A percentile compares a stretch with the other conserved stretches of the same genome.
Evolutionary conservation across 2,797 vertebrate genomes (phyloP).

Genomic region (Pagetopsis macropterus): DNA sequence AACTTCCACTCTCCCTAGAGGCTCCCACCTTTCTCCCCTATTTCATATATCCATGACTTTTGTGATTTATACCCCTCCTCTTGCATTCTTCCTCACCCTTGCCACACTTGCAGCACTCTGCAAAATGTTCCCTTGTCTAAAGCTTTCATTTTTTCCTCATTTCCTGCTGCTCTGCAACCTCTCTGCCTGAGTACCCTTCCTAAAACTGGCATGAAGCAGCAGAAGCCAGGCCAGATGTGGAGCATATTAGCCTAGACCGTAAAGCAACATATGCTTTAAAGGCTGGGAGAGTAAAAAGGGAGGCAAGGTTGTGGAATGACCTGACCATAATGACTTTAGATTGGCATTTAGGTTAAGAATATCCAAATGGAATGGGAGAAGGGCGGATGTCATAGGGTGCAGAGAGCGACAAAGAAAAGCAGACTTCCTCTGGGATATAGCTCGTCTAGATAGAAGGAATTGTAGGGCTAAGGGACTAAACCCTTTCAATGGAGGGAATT

Average conservation of each 20-base stretch:
- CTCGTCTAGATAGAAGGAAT: slow-evolving; percentile 33
- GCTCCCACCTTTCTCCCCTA: slow-evolving; percentile 16
- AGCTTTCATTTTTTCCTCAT: slow-evolving; percentile 61
- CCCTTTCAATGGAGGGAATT: slow-evolving; percentile 53
- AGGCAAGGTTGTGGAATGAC: slow-evolving; percentile 34
- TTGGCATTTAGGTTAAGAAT: slow-evolving; percentile 39
- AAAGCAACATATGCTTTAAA: slow-evolving; percentile 67
- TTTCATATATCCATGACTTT: slow-evolving; percentile 28
- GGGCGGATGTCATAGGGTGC: slow-evolving; percentile 43
- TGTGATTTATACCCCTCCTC: slow-evolving; percentile 49
- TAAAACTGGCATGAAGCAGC: slow-evolving; percentile 65
- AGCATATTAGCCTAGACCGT: slow-evolving; percentile 72
- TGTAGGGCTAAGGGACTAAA: slow-evolving; percentile 48
- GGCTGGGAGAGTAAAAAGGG: slow-evolving; percentile 49
- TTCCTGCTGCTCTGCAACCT: slow-evolving; percentile 70
- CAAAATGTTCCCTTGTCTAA: slow-evolving; percentile 64
- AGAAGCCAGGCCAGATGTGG: slow-evolving; percentile 81
- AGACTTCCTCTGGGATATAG: slow-evolving; percentile 45
- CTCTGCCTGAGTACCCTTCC: slow-evolving; percentile 52
- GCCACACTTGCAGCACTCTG: slow-evolving; percentile 53
- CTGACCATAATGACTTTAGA: slow-evolving; percentile 55
- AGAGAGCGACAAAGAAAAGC: slow-evolving; percentile 31
- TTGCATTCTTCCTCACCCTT: slow-evolving; percentile 48
- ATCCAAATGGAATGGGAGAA: slow-evolving; percentile 31
- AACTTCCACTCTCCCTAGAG: slow-evolving; percentile 23